Conservation (phyloP, 2,113 vertebrate species). For the Donacobius atricapilla region DNA sequence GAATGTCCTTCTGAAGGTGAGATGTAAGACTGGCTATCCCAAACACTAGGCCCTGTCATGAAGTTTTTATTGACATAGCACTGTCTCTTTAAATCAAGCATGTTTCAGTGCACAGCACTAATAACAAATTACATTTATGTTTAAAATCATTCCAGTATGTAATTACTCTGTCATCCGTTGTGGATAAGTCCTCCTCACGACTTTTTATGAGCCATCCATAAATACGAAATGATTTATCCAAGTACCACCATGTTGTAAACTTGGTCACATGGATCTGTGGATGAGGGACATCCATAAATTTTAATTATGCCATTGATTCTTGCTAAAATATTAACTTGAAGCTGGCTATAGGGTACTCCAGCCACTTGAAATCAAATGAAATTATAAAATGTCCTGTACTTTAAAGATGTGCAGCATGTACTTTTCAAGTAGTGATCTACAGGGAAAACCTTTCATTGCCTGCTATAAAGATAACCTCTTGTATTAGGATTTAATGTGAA, state of each 20-base stretch:
- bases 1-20: not conserved
- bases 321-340: slow-evolving; percentile 47
- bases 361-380: slow-evolving; percentile 22
- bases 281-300: slow-evolving; percentile 10
- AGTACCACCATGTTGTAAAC: not conserved
- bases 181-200: not conserved
- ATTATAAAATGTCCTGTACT: slow-evolving; percentile 11
- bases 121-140: not conserved
- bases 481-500: slow-evolving; percentile 18
- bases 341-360: not conserved
- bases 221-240: slow-evolving; percentile 21
- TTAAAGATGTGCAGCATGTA: not conserved
- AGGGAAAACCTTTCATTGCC: slow-evolving; percentile 34
- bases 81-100: not conserved
- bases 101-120: not conserved
- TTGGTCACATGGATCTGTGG: not conserved
- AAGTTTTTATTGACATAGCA: not conserved
- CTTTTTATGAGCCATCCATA: slow-evolving; percentile 37
- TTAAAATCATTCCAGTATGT: not conserved
- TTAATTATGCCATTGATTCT: slow-evolving; percentile 48
- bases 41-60: not conserved
- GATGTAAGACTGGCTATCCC: not conserved
- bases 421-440: slow-evolving; percentile 22
- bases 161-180: slow-evolving; percentile 1
- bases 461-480: slow-evolving; percentile 50